Conservation (phyloP, 2,888 invertebrate genomes). For the Heliconius cydno region DNA sequence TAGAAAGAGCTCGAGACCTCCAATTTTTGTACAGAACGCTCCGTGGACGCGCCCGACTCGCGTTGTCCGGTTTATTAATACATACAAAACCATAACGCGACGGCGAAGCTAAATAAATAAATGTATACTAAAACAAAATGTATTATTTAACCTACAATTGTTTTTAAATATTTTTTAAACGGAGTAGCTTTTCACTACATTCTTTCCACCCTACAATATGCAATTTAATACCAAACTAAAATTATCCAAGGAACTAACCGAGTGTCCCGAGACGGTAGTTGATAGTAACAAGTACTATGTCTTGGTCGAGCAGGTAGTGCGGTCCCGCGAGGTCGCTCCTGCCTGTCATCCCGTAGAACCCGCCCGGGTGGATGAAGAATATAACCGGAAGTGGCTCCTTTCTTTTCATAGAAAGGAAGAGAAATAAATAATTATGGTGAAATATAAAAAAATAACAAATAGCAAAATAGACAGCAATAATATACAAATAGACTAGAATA, state of each 20-base stretch:
- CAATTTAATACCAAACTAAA: background rate
- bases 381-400: conserved; percentile 78
- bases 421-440: background rate
- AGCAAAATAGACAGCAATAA: too few species aligned
- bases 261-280: conserved; percentile 83
- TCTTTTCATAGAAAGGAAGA: conserved; percentile 39
- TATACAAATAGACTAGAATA: too few species aligned
- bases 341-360: conserved; percentile 82
- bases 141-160: too few species aligned
- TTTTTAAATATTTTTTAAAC: too few species aligned
- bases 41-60: too few species aligned
- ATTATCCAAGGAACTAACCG: conserved; percentile 44
- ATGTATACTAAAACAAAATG: too few species aligned
- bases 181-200: background rate
- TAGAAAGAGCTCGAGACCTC: too few species aligned
- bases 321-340: conserved; percentile 81
- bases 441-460: too few species aligned
- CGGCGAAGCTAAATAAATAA: too few species aligned
- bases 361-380: conserved; percentile 86
- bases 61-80: too few species aligned
- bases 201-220: background rate
- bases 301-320: conserved; percentile 84
- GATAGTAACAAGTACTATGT: conserved; percentile 84
- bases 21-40: too few species aligned
- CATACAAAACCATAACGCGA: too few species aligned